Evolutionary conservation across 1,140 invertebrate species (phyloP), one percentile per base, ranked within the genome.

Genomic region (Panagrolaimus sp.): DNA sequence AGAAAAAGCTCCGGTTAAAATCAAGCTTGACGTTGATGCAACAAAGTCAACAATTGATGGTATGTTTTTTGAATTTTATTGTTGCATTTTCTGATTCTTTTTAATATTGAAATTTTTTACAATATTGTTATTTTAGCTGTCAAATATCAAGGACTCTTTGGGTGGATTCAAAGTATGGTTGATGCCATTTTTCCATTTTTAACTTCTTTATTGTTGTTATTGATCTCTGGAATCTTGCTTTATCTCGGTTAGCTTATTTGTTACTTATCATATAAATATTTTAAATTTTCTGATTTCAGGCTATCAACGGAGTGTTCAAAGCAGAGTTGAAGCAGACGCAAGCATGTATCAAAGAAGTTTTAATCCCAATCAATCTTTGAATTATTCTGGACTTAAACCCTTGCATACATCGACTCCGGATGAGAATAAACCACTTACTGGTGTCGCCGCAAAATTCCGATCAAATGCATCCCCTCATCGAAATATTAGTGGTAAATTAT

Each of bases 21-120:
- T 52, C 9, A 52, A 52, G 48, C 48, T 52, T 52, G n/a, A 52
- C 9, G 48, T n/a, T 52, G 48, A 52, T 52, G 48, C 26, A 8
- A 15, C 48, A 1, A 52, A 52, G 48, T n/a, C 48, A 21, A 24
- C 48, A 5, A 52, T 52, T 15, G 26, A 21, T 1, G 48, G 48
- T 52, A 52, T 1, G 48, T 52, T 52, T 52, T 52, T 2, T 52
- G 1, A 2, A 1, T 7, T 0, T 1, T 52, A 21, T 52, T 52
- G 14, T 21, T 10, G 15, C 48, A 10, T 1, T 52, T n/a, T n/a
- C n/a, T 52, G 7, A 4, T 14, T 0, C 26, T 14, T 9, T 14
- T 8, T 7, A 12, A 21, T 52, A 21, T 2, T 52, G 1, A 2
- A 1, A 8, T 0, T 1, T 52, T 52, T 52, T 52, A 15, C 17